These are phyloP conservation scores for Hippocampus abdominalis DNA, from an alignment of 2,113 vertebrate genomes.

Conservation along the genomic window DNA sequence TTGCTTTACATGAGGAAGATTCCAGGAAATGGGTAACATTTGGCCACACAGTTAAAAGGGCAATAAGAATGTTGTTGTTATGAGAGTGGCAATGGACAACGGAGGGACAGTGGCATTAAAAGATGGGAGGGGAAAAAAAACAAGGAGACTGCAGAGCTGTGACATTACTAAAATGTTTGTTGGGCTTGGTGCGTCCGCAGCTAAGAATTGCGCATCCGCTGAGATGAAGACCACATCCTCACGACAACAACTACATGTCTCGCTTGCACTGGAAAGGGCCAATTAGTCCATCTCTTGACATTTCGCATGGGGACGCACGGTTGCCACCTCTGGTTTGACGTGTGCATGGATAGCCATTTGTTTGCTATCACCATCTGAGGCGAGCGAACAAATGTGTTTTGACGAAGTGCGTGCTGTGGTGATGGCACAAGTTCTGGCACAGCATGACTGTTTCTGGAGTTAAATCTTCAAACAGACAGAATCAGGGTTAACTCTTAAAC, in stretches of 20 bases:
- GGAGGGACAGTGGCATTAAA: neutral
- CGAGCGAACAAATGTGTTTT: constrained; percentile 37
- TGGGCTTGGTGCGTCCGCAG: constrained; percentile 25
- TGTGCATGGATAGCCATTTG: constrained; percentile 18
- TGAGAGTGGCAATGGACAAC: neutral
- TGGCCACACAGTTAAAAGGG: neutral
- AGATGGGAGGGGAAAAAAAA: neutral
- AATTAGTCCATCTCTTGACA: constrained; percentile 8
- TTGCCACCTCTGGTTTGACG: constrained; percentile 18
- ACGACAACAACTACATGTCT: constrained; percentile 24
- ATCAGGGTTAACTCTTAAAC: no score
- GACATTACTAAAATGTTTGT: constrained; percentile 60
- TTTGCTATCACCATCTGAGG: constrained; percentile 20
- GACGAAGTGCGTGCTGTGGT: constrained; percentile 32
- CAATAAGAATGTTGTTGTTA: constrained; percentile 4
- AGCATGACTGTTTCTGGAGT: constrained; percentile 20
- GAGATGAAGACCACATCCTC: constrained; percentile 28
- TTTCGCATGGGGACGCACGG: constrained; percentile 10
- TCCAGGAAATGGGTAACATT: neutral
- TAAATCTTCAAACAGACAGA: constrained; percentile 6
- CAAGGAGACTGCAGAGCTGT: constrained; percentile 19
- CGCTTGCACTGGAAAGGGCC: constrained; percentile 9
- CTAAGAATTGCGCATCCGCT: constrained; percentile 40
- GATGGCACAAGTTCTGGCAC: constrained; percentile 11
- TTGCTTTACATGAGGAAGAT: neutral